These are phyloP conservation scores for Aplocera efformata DNA, from an alignment of 2,888 invertebrate genomes.

Conservation along the genomic window DNA sequence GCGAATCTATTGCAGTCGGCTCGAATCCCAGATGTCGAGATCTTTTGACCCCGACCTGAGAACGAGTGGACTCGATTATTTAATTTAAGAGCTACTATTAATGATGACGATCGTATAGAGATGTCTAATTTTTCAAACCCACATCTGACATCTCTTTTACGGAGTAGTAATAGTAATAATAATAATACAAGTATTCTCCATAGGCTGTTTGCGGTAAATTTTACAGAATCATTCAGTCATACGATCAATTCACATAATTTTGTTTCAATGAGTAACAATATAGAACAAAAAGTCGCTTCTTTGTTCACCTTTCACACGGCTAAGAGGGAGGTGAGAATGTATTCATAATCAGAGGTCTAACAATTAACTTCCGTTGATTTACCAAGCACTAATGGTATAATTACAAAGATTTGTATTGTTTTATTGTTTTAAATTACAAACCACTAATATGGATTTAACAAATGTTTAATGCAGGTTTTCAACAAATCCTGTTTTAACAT, in stretches of 20 bases:
- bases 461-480: constrained; percentile 28
- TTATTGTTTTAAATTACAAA: constrained; percentile 42
- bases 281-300: constrained; percentile 52
- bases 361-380: constrained; percentile 67
- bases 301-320: constrained; percentile 58
- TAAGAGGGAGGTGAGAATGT: constrained; percentile 54
- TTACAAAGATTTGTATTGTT: constrained; percentile 56
- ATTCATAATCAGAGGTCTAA: constrained; percentile 54
- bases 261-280: constrained; percentile 51
- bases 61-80: constrained; percentile 46
- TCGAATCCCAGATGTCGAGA: constrained; percentile 48
- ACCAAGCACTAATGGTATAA: constrained; percentile 55
- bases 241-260: constrained; percentile 39
- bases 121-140: no score
- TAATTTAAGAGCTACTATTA: constrained; percentile 33
- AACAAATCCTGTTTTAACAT: constrained; percentile 15
- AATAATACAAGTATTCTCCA: no score
- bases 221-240: constrained; percentile 12
- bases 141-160: no score
- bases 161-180: no score
- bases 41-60: constrained; percentile 53
- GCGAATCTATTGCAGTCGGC: constrained; percentile 49
- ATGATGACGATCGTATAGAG: constrained; percentile 11
- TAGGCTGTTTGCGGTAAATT: constrained; percentile 18
- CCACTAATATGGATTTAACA: constrained; percentile 29